Base-by-base conservation (phyloP, 2,113 vertebrate genomes). In the Chamaetylas fuelleborni region DNA sequence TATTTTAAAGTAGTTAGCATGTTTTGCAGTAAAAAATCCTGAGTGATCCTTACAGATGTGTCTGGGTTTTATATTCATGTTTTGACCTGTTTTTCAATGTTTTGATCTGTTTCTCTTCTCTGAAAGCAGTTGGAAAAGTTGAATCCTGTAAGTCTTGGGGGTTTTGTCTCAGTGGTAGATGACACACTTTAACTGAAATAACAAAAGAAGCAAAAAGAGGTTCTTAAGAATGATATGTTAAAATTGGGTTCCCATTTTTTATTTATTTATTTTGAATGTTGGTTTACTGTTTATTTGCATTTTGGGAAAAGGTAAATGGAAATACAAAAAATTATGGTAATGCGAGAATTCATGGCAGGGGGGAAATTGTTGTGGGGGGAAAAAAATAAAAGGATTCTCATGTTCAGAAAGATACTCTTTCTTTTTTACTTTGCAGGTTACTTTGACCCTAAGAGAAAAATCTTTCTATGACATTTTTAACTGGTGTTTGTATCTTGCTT, bases 341-440 rank as follows among this genome's bases (percentile, higher is more conserved):
- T 42, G 22, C 5, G 29, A 43, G 23, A n/a, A 2, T 8, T 51
- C 13, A 0, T 23, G 36, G 1, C 0, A 0, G 6, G 0, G 6
- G 3, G 19, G 6, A 9, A 40, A 45, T 26, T 61, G n/a, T 7
- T 71, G 8, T 48, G 4, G 8, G 11, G 22, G 8, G 8, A 19
- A 19, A 45, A 45, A 45, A n/a, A n/a, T n/a, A n/a, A 19, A 20
- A 19, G 38, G 8, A 31, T 88, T 82, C 14, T 91, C 6, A 3
- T 16, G 8, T 65, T 79, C 23, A 51, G 31, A 76, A 76, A 61
- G 28, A 31, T 60, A 28, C 6, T 42, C 3, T 36, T 81, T 64
- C 11, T 65, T 66, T 77, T 94, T 76, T 28, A 34, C 29, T 78
- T 95, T 74, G 33, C 56, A 89, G 72, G 33, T 73, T 88, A 47